A percentile compares a stretch with the other conserved stretches of the same genome.
Conservation (phyloP, 1,140 invertebrate genomes). For the Bombus vancouverensis region DNA sequence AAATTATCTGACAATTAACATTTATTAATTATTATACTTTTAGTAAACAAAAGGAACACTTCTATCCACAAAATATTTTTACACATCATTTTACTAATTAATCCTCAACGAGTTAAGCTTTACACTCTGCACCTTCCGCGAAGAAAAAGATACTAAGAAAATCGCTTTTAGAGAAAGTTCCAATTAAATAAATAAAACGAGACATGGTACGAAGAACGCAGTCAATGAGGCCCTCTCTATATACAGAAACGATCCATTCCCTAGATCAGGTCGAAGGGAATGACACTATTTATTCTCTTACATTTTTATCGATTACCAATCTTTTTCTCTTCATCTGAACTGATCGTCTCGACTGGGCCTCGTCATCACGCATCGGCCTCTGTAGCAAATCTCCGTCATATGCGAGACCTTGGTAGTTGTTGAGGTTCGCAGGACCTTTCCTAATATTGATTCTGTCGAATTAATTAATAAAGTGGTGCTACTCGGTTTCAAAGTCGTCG, state of each 20-base stretch:
- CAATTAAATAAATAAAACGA: constrained; percentile 15
- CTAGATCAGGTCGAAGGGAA: background rate
- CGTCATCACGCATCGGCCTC: constrained; percentile 91
- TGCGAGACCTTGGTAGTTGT: constrained; percentile 91
- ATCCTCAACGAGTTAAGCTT: background rate
- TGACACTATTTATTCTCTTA: background rate
- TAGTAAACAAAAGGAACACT: background rate
- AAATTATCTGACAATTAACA: background rate
- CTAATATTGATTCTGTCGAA: constrained; percentile 72
- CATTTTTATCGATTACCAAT: background rate
- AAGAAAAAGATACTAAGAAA: background rate
- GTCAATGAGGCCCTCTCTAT: constrained; percentile 17
- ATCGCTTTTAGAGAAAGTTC: background rate
- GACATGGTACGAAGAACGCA: background rate
- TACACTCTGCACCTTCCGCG: background rate
- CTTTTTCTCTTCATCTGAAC: constrained; percentile 62
- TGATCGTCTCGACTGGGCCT: constrained; percentile 79
- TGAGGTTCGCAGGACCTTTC: constrained; percentile 86
- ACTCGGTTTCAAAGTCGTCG: constrained; percentile 47
- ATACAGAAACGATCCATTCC: background rate
- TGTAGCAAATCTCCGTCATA: constrained; percentile 93
- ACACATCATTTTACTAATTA: background rate
- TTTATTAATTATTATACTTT: background rate
- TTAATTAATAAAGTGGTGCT: constrained; percentile 64
- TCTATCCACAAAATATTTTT: background rate